phyloP scores from a whole-genome alignment of 2,797 vertebrate species.

The Diplodus puntazzo region DNA sequence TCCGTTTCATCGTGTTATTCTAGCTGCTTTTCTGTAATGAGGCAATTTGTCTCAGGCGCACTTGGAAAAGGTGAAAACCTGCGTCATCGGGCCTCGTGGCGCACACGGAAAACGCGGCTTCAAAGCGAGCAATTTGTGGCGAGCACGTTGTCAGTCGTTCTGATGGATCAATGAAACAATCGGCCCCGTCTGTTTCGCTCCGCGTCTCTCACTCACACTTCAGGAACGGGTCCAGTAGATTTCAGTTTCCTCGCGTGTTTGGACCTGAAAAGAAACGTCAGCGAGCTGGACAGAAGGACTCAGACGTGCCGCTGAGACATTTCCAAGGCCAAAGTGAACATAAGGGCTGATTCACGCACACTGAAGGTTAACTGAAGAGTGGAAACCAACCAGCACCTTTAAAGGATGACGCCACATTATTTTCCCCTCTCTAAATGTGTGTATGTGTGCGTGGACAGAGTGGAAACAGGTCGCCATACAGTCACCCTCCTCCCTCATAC shows the following conservation, averaged over 20 bases:
- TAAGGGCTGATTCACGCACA: slow-evolving; percentile 44
- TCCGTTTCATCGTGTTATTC: not conserved
- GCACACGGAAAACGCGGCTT: slow-evolving; percentile 2
- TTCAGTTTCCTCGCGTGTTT: slow-evolving; percentile 7
- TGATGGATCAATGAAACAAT: slow-evolving; percentile 11
- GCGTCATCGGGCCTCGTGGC: not conserved
- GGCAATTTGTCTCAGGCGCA: not conserved
- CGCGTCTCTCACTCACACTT: not conserved
- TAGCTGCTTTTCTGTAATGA: not conserved
- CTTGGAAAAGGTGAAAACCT: slow-evolving; percentile 6
- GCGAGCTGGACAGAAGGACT: slow-evolving; percentile 35
- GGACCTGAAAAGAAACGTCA: not conserved
- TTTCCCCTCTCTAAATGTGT: slow-evolving; percentile 35
- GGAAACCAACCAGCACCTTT: slow-evolving; percentile 53
- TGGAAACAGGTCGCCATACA: slow-evolving; percentile 66
- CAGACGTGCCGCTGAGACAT: slow-evolving; percentile 36
- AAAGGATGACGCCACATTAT: slow-evolving; percentile 41
- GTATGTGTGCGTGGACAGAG: slow-evolving; percentile 38
- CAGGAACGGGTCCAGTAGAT: not conserved
- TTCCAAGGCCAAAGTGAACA: slow-evolving; percentile 33
- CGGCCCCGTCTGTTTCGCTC: not conserved
- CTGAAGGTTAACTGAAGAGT: slow-evolving; percentile 36
- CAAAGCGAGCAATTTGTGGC: not conserved
- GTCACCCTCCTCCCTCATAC: slow-evolving; percentile 46
- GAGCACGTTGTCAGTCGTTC: not conserved